Base-by-base conservation (phyloP, 2,797 vertebrate genomes). In the Diplodus puntazzo region DNA sequence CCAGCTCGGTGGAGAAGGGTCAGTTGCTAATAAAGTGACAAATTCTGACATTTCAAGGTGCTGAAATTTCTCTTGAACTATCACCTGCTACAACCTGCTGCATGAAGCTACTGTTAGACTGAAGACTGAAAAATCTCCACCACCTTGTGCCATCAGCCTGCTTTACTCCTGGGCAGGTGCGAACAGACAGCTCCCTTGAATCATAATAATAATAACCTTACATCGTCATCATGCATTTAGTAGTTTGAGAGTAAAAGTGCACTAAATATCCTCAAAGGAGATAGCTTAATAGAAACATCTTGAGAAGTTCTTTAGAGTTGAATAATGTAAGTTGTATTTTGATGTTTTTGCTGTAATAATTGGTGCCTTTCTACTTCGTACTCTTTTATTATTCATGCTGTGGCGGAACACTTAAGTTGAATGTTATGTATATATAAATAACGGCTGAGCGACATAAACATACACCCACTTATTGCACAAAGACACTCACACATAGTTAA, bases 351-450 rank as follows among this genome's bases (percentile, higher is more conserved):
- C 25, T 30, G 0, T 71, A 42, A 52, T 65, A 77, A 78, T 72
- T 76, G 30, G 17, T 11, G 17, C 18, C 7, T 80, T 75, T 73
- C 53, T 61, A 12, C 14, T 43, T 68, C 34, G 30, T 34, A 39
- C 39, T 67, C 14, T 67, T 82, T 82, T 73, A 80, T 74, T 82
- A 80, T 82, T 69, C 54, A 75, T 75, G 48, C 50, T 46, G 8
- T 49, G 43, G 21, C 71, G 45, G 25, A 73, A 57, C 54, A 70
- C 16, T 57, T 43, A 10, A 7, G 4, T 21, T 65, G 64, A 87
- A 80, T 58, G 74, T 73, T 81, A 25, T 25, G 3, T 25, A 25
- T 25, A 25, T 25, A 25, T 25, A 25, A 25, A 25, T 21, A 68
- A 21, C 63, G 23, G 2, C 65, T 50, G 46, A 76, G 18, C 74